These are phyloP conservation scores for Caenorhabditis auriculariae DNA, from an alignment of 2,888 invertebrate species.

Conservation along the genomic window DNA sequence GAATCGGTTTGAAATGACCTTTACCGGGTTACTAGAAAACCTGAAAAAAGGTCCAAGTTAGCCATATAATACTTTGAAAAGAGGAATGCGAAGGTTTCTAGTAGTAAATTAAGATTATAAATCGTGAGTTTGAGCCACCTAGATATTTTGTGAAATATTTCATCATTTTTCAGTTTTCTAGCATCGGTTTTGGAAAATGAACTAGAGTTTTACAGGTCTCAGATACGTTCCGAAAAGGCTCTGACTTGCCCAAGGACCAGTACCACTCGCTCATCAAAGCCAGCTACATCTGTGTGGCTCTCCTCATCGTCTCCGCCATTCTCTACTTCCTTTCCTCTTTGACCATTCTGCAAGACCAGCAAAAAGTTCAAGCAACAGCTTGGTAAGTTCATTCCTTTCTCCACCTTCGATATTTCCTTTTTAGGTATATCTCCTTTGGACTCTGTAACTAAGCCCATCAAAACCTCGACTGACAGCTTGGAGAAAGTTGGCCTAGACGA, in stretches of 20 bases:
- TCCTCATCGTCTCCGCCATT: constrained; percentile 26
- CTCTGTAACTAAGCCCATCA: constrained; percentile 22
- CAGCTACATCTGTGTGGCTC: constrained; percentile 29
- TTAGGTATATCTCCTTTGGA: constrained; percentile 2
- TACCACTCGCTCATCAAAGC: constrained; percentile 36
- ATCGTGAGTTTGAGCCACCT: too few relatives aligned
- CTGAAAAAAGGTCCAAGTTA: too few relatives aligned
- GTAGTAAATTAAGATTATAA: neutral
- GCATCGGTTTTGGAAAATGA: too few relatives aligned
- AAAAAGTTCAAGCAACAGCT: constrained; percentile 30
- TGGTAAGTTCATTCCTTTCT: constrained; percentile 15
- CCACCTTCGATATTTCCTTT: neutral
- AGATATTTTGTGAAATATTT: too few relatives aligned
- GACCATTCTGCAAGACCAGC: constrained; percentile 30
- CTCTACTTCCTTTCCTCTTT: constrained; percentile 37
- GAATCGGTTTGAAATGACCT: too few relatives aligned
- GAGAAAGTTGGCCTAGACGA: constrained; percentile 17
- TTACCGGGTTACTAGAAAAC: too few relatives aligned
- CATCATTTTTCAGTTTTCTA: too few relatives aligned
- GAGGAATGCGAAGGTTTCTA: too few relatives aligned
- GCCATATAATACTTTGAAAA: too few relatives aligned
- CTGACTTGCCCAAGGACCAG: constrained; percentile 30
- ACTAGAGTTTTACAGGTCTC: constrained; percentile 41
- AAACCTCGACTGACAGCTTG: constrained; percentile 28
- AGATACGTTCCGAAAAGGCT: constrained; percentile 46